Base-by-base conservation (phyloP, 2,888 invertebrate genomes). In the Scaptomyza parva region DNA sequence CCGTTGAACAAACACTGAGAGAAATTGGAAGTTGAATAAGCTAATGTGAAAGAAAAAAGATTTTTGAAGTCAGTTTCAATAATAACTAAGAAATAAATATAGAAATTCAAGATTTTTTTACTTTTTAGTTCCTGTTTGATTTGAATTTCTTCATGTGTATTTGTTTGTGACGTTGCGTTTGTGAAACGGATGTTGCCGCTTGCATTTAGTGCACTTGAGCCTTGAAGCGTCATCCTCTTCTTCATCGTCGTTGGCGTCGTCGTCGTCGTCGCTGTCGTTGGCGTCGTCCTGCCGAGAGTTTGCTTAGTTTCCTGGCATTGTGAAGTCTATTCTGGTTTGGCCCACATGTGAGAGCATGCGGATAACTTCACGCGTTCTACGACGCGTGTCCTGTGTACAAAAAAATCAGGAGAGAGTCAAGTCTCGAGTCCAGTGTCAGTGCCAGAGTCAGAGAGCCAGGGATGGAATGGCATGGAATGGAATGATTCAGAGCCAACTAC, bases 171-270 rank as follows among this genome's bases (percentile, higher is more conserved):
- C 55, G 52, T 73, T 67, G 67, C 88, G 81, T 77, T 88, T 84
- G 86, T 88, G 70, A 86, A 88, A 63, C 88, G 84, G 84, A 84
- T 84, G 88, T 76, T 76, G 82, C 88, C 82, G 87, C 87, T 84
- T 87, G 88, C 76, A 85, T 86, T 85, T 87, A 87, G 82, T 81
- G 89, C 85, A 73, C 88, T 86, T 88, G 88, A 88, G 88, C 81
- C 87, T 77, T 86, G 72, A 86, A 86, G 86, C 86, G 70, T 77
- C 73, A 45, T 60, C 45, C 77, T 70, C 24, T 35, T 48, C 41
- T 54, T 5, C 45, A 30, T 30, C 51, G 11, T 11, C 30, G 12
- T 17, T 17, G 11, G n/a, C 5, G 41, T 18, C 3, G 44, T 11
- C 30, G 12, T 17, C 26, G 11, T 24, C 5, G 41, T 18, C 3